These are phyloP conservation scores for Sphaerolaimus hirsutus DNA, from an alignment of 2,888 invertebrate genomes.

Conservation along the genomic window DNA sequence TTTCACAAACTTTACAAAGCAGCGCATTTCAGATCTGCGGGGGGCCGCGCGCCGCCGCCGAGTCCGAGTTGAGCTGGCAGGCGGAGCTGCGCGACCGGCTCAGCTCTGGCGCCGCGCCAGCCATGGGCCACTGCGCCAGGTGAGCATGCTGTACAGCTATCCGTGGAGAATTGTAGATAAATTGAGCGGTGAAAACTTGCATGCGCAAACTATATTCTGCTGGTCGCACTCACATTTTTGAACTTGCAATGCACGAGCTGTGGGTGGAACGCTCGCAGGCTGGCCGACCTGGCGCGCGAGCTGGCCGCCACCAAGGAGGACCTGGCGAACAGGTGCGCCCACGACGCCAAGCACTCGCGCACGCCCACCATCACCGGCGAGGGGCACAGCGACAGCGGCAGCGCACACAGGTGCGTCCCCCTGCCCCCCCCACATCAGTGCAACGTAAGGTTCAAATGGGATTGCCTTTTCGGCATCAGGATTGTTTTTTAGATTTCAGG, in stretches of 20 bases:
- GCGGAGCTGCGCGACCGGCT: conserved; percentile 55
- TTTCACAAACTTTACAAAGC: too few relatives aligned
- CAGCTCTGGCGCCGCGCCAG: conserved; percentile 44
- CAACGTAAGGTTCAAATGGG: too few relatives aligned
- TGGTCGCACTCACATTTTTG: too few relatives aligned
- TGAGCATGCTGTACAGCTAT: conserved; percentile 58
- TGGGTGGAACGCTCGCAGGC: neutral
- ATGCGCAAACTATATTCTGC: neutral
- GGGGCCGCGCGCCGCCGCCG: too few relatives aligned
- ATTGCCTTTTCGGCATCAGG: too few relatives aligned
- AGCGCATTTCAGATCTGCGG: too few relatives aligned
- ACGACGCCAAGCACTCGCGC: conserved; percentile 1
- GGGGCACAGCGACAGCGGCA: conserved; percentile 6
- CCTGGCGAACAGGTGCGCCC: too few relatives aligned
- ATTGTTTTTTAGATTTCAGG: too few relatives aligned
- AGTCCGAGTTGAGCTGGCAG: conserved; percentile 30
- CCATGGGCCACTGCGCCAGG: conserved; percentile 31
- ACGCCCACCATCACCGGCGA: conserved; percentile 7
- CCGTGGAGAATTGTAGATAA: conserved; percentile 58
- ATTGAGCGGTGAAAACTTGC: neutral
- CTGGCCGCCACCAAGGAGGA: neutral
- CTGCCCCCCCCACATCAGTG: too few relatives aligned
- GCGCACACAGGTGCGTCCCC: too few relatives aligned
- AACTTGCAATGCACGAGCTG: neutral
- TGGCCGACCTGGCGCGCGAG: neutral